These are phyloP conservation scores for Apantesis nais DNA, from an alignment of 2,888 invertebrate species.

Conservation along the genomic window DNA sequence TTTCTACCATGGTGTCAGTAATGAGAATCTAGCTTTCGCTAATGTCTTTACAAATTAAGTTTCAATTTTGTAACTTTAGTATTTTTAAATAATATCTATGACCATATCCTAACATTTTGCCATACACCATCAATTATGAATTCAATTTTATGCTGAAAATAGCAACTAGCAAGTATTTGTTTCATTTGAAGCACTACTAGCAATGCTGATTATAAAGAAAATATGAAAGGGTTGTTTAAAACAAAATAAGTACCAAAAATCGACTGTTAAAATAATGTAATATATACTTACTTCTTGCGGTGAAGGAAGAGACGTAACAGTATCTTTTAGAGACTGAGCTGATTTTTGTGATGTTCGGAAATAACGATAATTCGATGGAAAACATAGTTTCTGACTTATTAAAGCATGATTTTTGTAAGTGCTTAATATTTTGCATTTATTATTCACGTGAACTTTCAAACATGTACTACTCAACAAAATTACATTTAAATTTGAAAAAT, in stretches of 20 bases:
- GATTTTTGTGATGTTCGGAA: constrained; percentile 54
- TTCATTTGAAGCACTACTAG: not conserved
- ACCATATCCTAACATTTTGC: no score
- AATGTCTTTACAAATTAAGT: not conserved
- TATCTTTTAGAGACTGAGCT: constrained; percentile 63
- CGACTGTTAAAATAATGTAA: not conserved
- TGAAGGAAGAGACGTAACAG: constrained; percentile 64
- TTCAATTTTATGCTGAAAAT: no score
- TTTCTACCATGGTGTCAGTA: not conserved
- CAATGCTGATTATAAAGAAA: not conserved
- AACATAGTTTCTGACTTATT: constrained; percentile 45
- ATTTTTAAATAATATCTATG: no score
- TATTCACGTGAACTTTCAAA: constrained; percentile 62
- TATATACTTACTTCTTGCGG: constrained; percentile 77
- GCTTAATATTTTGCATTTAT: constrained; percentile 56
- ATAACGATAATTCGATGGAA: constrained; percentile 46
- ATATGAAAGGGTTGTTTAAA: not conserved
- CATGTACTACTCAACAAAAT: constrained; percentile 60
- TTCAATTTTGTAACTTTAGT: no score
- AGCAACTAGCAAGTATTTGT: not conserved
- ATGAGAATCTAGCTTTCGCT: not conserved
- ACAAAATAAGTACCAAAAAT: not conserved
- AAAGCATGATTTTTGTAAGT: constrained; percentile 49
- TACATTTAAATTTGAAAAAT: constrained; percentile 64
- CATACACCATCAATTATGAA: no score